These are phyloP conservation scores for Cinclus mexicanus DNA, from an alignment of 2,113 vertebrate species.

Conservation along the genomic window DNA sequence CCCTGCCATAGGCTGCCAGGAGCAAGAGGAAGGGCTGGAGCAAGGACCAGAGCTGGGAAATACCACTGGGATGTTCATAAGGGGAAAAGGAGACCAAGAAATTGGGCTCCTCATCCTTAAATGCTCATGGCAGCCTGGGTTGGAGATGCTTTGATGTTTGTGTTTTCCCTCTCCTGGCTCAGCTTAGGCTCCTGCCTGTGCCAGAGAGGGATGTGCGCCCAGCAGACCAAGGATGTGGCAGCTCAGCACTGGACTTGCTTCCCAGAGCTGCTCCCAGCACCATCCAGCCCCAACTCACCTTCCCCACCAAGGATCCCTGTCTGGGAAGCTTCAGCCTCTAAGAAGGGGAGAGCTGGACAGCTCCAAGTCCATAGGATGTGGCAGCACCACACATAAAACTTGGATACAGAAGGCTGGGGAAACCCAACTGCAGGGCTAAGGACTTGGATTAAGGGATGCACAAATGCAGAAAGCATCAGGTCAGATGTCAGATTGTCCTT, in stretches of 20 bases:
- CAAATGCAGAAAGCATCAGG: not conserved
- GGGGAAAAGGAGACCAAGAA: not conserved
- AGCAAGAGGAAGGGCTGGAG: not conserved
- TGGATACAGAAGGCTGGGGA: not conserved
- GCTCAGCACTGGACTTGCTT: not conserved
- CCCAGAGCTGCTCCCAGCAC: not conserved
- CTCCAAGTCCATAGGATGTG: not conserved
- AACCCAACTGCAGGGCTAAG: not conserved
- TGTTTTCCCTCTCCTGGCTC: not conserved
- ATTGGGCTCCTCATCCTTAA: not conserved
- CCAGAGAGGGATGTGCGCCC: not conserved
- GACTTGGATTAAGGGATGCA: not conserved
- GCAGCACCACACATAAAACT: not conserved
- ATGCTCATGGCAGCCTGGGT: not conserved
- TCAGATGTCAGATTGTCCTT: fast-evolving
- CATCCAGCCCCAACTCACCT: fast-evolving
- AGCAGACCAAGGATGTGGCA: not conserved
- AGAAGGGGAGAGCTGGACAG: not conserved
- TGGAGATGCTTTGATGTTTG: not conserved
- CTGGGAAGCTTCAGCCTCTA: not conserved
- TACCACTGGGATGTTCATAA: not conserved
- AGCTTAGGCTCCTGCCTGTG: not conserved
- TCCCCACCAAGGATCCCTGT: not conserved
- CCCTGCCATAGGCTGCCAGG: not conserved
- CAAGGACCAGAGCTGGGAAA: not conserved